Conservation (phyloP, 2,888 invertebrate genomes). For the Andrena trimmerana region DNA sequence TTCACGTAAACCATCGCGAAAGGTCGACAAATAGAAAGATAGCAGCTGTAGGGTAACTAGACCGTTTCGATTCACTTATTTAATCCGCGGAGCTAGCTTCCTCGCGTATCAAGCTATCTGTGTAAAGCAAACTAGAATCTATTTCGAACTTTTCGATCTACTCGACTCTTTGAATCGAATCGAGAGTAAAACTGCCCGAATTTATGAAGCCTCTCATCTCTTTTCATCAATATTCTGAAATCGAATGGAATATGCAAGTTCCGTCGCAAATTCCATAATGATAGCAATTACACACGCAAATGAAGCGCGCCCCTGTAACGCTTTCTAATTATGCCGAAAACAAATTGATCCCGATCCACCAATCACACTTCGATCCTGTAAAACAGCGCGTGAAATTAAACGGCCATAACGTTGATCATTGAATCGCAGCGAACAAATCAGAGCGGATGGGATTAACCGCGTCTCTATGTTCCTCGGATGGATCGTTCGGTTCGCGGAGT, state of each 20-base stretch:
- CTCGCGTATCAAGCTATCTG: not conserved
- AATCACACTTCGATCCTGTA: not conserved
- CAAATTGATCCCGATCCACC: not conserved
- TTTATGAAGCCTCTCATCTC: not conserved
- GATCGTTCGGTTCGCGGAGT: constrained; percentile 1
- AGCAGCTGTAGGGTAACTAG: constrained; percentile 19
- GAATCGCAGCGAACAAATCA: not conserved
- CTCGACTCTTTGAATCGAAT: not conserved
- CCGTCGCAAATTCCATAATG: not conserved
- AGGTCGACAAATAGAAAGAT: constrained; percentile 38
- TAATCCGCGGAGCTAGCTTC: constrained; percentile 4
- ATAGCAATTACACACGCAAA: not conserved
- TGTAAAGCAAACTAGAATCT: not conserved
- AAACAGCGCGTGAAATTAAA: constrained; percentile 4
- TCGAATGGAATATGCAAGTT: not conserved
- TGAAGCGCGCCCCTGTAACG: too few relatives aligned
- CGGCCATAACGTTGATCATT: constrained; percentile 5
- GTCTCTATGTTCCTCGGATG: not conserved
- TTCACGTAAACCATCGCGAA: constrained; percentile 50
- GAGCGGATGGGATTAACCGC: constrained; percentile 5
- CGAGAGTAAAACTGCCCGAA: too few relatives aligned
- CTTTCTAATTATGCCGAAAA: not conserved
- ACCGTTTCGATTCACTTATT: constrained; percentile 44
- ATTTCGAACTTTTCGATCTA: too few relatives aligned
- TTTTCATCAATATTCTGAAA: not conserved